Percentiles rank a stretch among this genome's conserved stretches.
Evolutionary conservation across 2,113 vertebrate genomes (phyloP).

Genomic region (Laterallus jamaicensis): DNA sequence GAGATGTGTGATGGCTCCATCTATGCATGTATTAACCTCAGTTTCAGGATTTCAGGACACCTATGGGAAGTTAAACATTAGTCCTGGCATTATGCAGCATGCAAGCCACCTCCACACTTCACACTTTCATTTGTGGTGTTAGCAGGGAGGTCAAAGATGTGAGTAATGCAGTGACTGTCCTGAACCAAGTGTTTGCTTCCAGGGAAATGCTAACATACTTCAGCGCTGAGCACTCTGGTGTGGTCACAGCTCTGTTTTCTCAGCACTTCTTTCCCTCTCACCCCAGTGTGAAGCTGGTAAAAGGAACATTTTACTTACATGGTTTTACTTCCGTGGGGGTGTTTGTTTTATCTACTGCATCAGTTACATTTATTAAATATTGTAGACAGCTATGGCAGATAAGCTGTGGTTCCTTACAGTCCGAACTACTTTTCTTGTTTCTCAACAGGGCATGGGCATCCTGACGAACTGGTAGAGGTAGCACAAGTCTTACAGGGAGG

Average conservation of each 20-base stretch:
- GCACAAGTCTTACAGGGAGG: not conserved
- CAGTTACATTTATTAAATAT: not conserved
- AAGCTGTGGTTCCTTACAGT: not conserved
- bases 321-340: not conserved
- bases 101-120: not conserved
- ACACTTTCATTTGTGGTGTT: not conserved
- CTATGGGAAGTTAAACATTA: not conserved
- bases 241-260: not conserved
- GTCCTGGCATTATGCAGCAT: not conserved
- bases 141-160: not conserved
- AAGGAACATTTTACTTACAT: not conserved
- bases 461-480: not conserved
- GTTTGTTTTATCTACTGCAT: not conserved
- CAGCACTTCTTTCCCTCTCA: not conserved
- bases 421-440: not conserved
- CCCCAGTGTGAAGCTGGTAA: not conserved
- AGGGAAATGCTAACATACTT: not conserved
- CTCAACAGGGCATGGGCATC: not conserved
- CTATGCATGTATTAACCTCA: not conserved
- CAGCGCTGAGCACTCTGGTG: not conserved
- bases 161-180: not conserved
- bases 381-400: not conserved
- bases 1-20: not conserved
- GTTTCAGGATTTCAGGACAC: not conserved
- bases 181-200: not conserved